These are phyloP conservation scores for Hephaestus fuliginosus DNA, from an alignment of 2,797 vertebrate species.

Conservation along the genomic window DNA sequence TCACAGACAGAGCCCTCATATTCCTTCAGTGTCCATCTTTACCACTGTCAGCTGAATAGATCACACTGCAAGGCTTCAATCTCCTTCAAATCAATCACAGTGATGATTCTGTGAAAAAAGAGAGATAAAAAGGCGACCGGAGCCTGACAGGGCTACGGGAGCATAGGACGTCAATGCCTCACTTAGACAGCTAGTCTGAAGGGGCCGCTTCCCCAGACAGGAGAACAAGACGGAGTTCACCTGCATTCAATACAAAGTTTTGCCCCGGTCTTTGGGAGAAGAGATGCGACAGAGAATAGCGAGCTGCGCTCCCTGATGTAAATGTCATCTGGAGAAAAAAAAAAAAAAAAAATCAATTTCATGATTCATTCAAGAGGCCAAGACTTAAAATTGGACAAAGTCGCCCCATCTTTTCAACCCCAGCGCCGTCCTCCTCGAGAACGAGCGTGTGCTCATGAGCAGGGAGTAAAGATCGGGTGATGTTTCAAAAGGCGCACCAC, in stretches of 20 bases:
- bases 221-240: slow-evolving; percentile 78
- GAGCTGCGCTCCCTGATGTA: slow-evolving; percentile 66
- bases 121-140: slow-evolving; percentile 61
- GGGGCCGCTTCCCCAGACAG: slow-evolving; percentile 72
- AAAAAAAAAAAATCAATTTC: slow-evolving; percentile 71
- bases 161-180: slow-evolving; percentile 76
- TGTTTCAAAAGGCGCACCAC: slow-evolving; percentile 50
- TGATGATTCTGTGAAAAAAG: slow-evolving; percentile 72
- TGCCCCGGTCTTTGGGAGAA: slow-evolving; percentile 53
- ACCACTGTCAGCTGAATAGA: slow-evolving; percentile 66
- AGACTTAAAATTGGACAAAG: slow-evolving; percentile 63
- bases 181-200: slow-evolving; percentile 79
- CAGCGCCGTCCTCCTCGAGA: slow-evolving; percentile 15
- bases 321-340: slow-evolving; percentile 74
- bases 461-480: slow-evolving; percentile 12
- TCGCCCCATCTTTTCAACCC: slow-evolving; percentile 42
- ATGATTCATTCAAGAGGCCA: slow-evolving; percentile 68
- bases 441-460: not conserved
- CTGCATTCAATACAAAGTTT: slow-evolving; percentile 75
- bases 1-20: slow-evolving; percentile 38
- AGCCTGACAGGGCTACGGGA: slow-evolving; percentile 77
- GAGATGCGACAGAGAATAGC: slow-evolving; percentile 49
- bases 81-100: slow-evolving; percentile 79
- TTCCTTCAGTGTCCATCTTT: slow-evolving; percentile 60
- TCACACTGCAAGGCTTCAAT: slow-evolving; percentile 76